Percentiles rank a stretch among this genome's conserved stretches.
Conservation (phyloP, 2,888 invertebrate genomes). For the Schizaphis graminum region DNA sequence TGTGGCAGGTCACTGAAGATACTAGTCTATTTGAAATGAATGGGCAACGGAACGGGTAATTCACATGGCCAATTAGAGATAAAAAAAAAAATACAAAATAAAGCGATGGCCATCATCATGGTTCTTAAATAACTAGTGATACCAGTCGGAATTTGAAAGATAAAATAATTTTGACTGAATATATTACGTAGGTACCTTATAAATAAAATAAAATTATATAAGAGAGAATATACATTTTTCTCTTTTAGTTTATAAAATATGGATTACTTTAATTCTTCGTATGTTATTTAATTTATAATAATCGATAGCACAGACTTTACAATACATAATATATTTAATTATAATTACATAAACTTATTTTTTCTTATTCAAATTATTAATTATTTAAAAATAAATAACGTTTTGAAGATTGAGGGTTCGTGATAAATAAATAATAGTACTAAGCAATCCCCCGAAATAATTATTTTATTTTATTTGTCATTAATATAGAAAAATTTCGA, state of each 20-base stretch:
- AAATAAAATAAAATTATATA: background rate
- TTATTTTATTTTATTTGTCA: background rate
- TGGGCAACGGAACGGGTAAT: background rate
- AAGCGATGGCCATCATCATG: background rate
- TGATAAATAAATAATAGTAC: background rate
- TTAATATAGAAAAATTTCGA: background rate
- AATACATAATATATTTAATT: background rate
- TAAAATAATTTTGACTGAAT: background rate
- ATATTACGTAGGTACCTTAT: background rate
- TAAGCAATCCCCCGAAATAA: background rate
- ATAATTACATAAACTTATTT: background rate
- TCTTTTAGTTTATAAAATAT: background rate
- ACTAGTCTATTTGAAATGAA: background rate
- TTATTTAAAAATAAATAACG: background rate
- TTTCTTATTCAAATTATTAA: background rate
- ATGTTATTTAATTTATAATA: background rate
- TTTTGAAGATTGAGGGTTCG: background rate
- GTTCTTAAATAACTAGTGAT: background rate
- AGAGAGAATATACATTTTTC: background rate
- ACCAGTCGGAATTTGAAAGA: background rate
- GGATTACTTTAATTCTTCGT: background rate
- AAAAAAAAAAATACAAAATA: background rate
- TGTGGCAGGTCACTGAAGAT: background rate
- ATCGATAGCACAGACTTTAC: background rate
- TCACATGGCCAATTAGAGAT: background rate